Evolutionary conservation across 2,797 vertebrate genomes (phyloP).

Genomic region (Erpetoichthys calabaricus): DNA sequence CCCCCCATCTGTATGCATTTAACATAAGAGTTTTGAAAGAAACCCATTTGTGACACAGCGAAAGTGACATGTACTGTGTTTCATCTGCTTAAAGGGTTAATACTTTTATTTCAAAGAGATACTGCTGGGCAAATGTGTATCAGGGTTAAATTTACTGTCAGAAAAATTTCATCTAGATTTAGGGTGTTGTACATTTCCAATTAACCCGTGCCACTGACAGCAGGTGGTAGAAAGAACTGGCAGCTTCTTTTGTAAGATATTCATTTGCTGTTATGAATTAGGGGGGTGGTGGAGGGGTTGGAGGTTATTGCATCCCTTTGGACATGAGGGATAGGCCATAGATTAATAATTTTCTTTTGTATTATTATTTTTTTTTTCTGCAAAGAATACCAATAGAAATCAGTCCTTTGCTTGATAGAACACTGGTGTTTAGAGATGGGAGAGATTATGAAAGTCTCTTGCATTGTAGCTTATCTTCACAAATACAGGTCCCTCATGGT

Average conservation of each 20-base stretch:
- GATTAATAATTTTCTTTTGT: constrained; percentile 35
- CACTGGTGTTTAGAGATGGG: constrained; percentile 55
- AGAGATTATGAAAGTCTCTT: constrained; percentile 55
- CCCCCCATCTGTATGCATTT: too few relatives aligned
- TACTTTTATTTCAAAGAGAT: neutral
- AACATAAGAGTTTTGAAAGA: too few relatives aligned
- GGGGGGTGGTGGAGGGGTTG: constrained; percentile 22
- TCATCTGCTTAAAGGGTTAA: neutral
- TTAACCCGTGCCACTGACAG: constrained; percentile 61
- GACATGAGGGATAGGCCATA: constrained; percentile 53
- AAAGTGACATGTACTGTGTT: too few relatives aligned
- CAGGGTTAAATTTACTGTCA: constrained; percentile 44
- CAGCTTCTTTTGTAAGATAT: constrained; percentile 58
- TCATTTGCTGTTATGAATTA: constrained; percentile 60
- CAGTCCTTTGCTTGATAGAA: constrained; percentile 49
- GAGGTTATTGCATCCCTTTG: constrained; percentile 58
- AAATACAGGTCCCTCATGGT: constrained; percentile 68
- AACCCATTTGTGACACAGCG: too few relatives aligned
- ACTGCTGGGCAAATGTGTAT: neutral
- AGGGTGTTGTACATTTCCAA: constrained; percentile 12
- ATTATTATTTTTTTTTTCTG: constrained; percentile 24
- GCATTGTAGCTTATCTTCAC: constrained; percentile 64
- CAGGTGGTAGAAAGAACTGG: constrained; percentile 60
- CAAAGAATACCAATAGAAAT: constrained; percentile 38
- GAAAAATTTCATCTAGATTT: constrained; percentile 51